Evolutionary conservation across 2,888 invertebrate genomes (phyloP).

Genomic region (Eugnorisma glareosa): DNA sequence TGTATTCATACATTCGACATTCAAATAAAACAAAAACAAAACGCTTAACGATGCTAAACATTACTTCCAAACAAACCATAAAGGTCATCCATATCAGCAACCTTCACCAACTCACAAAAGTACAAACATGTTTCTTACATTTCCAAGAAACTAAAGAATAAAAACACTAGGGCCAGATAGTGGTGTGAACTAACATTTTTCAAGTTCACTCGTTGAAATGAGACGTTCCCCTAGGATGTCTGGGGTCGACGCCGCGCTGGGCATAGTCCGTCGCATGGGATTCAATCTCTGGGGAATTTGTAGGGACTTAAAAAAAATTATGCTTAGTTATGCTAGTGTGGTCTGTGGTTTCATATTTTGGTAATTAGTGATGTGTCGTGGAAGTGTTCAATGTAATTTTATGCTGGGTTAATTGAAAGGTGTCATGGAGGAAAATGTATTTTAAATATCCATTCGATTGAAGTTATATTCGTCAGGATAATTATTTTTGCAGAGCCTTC

Average conservation of each 20-base stretch:
- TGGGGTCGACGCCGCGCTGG: conserved; percentile 75
- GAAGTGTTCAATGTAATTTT: background rate
- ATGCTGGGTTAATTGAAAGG: background rate
- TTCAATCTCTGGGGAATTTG: conserved; percentile 90
- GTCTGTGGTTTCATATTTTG: conserved; percentile 22
- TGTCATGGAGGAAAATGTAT: background rate
- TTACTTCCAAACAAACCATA: background rate
- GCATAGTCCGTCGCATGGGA: conserved; percentile 84
- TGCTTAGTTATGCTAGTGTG: conserved; percentile 31
- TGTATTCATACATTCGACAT: background rate
- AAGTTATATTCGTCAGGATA: background rate
- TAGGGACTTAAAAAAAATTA: conserved; percentile 79
- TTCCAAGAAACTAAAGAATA: conserved; percentile 31
- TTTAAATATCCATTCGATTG: background rate
- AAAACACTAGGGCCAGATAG: conserved; percentile 63
- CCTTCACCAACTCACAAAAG: conserved; percentile 33
- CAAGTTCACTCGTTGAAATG: conserved; percentile 80
- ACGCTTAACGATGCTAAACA: conserved; percentile 5
- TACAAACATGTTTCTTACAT: conserved; percentile 36
- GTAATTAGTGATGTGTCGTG: conserved; percentile 13
- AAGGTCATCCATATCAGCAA: conserved; percentile 34
- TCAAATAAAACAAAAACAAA: conserved; percentile 17
- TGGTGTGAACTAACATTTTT: conserved; percentile 76
- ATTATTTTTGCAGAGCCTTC: background rate
- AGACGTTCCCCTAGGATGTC: conserved; percentile 80